Evolutionary conservation across 2,888 invertebrate genomes (phyloP), one percentile per base, ranked within the genome.

Genomic region (Caenorhabditis plicata): DNA sequence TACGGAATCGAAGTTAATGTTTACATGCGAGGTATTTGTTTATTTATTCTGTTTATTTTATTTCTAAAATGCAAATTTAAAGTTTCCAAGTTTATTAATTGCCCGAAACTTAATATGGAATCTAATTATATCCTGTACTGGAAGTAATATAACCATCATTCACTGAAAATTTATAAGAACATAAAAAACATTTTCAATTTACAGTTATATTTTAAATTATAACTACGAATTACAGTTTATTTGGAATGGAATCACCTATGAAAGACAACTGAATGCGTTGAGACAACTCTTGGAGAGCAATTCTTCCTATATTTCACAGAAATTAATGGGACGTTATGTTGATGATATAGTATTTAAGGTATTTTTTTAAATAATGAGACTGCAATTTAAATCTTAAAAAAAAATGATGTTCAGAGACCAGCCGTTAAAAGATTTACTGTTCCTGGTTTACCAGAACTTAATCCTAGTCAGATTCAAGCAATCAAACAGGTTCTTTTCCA

Each of bases 401-500:
- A 8, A 9, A 11, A 33, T 60, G 25, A 53, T 48, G 48, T 26
- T 60, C 26, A 60, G 54, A 13, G 43, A 39, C 25, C 39, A 45
- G 19, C 85, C 95, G 44, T 96, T 96, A 0, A 96, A 95, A 82
- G 95, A 78, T 42, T 68, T 22, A 55, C 92, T 47, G 98, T 95
- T 0, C 95, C 95, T 0, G 92, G 95, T 81, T 85, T 99, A 72
- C 98, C 98, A 0, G 96, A 98, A 81, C 86, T 99, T 46, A 99
- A 99, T 84, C 88, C 95, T 63, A 95, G 93, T 0, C 98, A 95
- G 85, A 92, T 95, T 2, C 95, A 93, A 81, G 98, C 98, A 0
- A 95, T 98, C 0, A 95, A 96, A 81, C 95, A 96, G 81, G 96
- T 95, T 0, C 86, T 99, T 2, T 95, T 95, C 81, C 87, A 94